Base-by-base conservation (phyloP, 92 coral and sea anemone genomes). In the Zoanthus gigantus region DNA sequence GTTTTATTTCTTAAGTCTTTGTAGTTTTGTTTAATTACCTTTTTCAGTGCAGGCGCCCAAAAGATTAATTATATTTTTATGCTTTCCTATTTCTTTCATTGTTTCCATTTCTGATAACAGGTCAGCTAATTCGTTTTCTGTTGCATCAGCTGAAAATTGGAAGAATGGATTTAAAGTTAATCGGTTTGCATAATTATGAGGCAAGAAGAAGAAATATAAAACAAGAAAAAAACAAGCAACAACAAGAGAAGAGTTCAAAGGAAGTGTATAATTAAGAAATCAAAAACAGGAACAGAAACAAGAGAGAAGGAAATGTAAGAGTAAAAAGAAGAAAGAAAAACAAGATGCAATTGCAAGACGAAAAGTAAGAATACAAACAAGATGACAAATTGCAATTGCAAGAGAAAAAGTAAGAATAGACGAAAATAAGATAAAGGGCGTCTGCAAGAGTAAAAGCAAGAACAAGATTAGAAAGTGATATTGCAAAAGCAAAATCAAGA, bases 41-140 rank as follows among this genome's bases (percentile, higher is more conserved):
- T 95, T 84, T 76, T 97, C 98, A 52, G 99, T 95, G 68, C 99
- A 97, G 45, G 98, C 98, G 10, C 99, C 99, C 37, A 97, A 79
- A 71, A 97, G 85, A 91, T 97, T 97, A 74, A 97, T 97, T 48
- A 97, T 92, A 60, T 97, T 97, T 77, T 94, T 97, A 86, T 97
- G 99, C 56, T 87, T 85, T 80, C 99, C 99, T 74, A 97, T 97
- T 12, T 90, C 94, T 88, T 97, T 97, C 99, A 97, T 97, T 12
- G 99, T 97, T 60, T 77, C 82, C 82, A 77, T 77, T 48, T 77
- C 82, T 1, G 82, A 81, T 46, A 66, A 47, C 34, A 68, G 50
- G 47, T 81, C 61, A 12, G 74, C 74, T 48, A 60, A 71, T 13
- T 81, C 74, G 45, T 81, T 66, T 14, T 81, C 82, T 12, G 68